Base-by-base conservation (phyloP, 1,140 invertebrate species). In the Chironomus striatipennis region DNA sequence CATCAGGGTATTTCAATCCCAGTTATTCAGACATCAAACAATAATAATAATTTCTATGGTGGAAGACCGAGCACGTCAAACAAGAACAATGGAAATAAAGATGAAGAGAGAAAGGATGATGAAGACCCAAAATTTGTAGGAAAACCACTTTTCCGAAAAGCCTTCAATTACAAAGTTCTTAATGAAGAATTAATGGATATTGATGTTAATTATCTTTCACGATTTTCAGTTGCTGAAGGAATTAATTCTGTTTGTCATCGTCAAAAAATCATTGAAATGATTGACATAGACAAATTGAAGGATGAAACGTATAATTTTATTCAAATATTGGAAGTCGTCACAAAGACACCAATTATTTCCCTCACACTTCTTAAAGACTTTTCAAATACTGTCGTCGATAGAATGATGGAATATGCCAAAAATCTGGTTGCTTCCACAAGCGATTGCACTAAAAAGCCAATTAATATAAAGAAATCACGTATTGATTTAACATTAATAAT, bases 1-100 rank as follows among this genome's bases (percentile, higher is more conserved):
- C 65, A 21, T 70, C 65, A 70, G 9, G 82, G 86, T 73, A 83
- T 84, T 75, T 89, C 88, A 2, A 80, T 89, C 9, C 82, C 83
- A 3, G 87, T 87, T 75, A 83, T 89, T 43, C 77, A 82, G 0
- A 80, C 47, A 1, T 15, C 74, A 85, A 87, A 74, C 81, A 89
- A 75, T 82, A 79, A 18, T 78, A 79, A 8, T 79, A 85, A 43
- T 86, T 88, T 75, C 76, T 78, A 80, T 83, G 12, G 79, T 78
- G 15, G 74, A 79, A 0, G 79, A 84, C 21, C 57, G 5, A 74
- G 20, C 18, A 42, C 76, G 86, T 20, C 73, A 78, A 7, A 77
- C 79, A 15, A 82, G 86, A 77, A 80, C 81, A 6, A 79, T 80
- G 20, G 81, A 81, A 75, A 81, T 85, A 43, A 82, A 82, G 1